These are phyloP conservation scores for Mus spretus DNA, from an alignment of 2,797 vertebrate species.

Conservation along the genomic window DNA sequence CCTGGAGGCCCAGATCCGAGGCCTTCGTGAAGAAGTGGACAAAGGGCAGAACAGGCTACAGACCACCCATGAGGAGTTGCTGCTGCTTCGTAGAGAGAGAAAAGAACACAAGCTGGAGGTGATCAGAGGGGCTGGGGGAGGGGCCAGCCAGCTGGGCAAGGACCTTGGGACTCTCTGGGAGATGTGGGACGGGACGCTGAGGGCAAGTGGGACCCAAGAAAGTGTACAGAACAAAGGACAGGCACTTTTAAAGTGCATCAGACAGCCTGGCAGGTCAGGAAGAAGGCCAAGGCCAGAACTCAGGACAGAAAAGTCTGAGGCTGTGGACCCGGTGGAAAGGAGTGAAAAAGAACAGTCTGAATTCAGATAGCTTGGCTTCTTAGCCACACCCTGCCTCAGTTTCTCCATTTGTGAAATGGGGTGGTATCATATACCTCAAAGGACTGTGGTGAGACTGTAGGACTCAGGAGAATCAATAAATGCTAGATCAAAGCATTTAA, in stretches of 20 bases:
- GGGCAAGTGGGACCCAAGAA: background rate
- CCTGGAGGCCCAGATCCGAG: conserved; percentile 82
- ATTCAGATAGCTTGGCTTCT: background rate
- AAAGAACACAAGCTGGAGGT: conserved; percentile 83
- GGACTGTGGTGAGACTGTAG: background rate
- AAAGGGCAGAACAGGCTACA: conserved; percentile 77
- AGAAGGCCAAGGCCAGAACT: background rate
- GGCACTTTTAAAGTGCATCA: background rate
- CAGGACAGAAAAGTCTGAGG: background rate
- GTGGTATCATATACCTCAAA: background rate
- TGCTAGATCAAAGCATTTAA: background rate
- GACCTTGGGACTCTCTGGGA: background rate
- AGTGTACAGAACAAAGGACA: background rate
- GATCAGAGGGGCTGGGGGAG: background rate
- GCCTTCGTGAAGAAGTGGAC: conserved; percentile 82
- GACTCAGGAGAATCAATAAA: conserved; percentile 11
- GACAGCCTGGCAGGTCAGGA: background rate
- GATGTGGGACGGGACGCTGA: background rate
- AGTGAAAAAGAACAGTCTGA: background rate
- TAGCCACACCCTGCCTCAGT: background rate
- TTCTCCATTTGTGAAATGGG: background rate
- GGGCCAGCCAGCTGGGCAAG: background rate
- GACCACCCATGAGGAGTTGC: conserved; percentile 79
- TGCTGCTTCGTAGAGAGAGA: conserved; percentile 78
- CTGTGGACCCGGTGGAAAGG: background rate